Conservation (phyloP, 2,797 vertebrate species). For the Pithecia hirsuta region DNA sequence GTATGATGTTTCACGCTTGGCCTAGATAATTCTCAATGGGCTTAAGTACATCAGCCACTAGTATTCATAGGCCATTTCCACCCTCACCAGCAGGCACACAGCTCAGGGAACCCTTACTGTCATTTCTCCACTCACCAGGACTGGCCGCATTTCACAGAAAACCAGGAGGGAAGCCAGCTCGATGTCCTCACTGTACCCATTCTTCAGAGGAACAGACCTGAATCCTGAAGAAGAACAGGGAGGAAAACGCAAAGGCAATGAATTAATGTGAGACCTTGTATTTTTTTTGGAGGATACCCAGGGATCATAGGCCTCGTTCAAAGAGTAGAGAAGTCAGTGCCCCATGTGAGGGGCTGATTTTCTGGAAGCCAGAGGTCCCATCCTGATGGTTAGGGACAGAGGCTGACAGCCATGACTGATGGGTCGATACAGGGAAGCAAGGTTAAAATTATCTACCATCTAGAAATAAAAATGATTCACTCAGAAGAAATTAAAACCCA, state of each 20-base stretch:
- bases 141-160: constrained; percentile 90
- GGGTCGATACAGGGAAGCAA: not conserved
- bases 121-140: constrained; percentile 87
- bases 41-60: not conserved
- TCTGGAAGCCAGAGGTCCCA: not conserved
- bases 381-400: not conserved
- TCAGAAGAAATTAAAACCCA: constrained; percentile 21
- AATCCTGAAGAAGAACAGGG: constrained; percentile 87
- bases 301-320: too few species aligned
- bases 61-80: rapidly evolving
- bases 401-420: not conserved
- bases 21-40: not conserved
- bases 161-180: constrained; percentile 95
- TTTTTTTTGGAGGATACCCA: not conserved
- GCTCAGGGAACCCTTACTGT: not conserved
- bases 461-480: not conserved
- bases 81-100: not conserved
- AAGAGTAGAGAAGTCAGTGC: not conserved
- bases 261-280: not conserved
- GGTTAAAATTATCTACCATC: not conserved
- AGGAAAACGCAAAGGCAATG: constrained; percentile 15
- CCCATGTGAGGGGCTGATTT: not conserved
- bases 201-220: constrained; percentile 95
- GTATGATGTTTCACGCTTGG: not conserved
- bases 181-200: constrained; percentile 92